Evolutionary conservation across 2,888 invertebrate species (phyloP).

Genomic region (Harpalus rufipes): DNA sequence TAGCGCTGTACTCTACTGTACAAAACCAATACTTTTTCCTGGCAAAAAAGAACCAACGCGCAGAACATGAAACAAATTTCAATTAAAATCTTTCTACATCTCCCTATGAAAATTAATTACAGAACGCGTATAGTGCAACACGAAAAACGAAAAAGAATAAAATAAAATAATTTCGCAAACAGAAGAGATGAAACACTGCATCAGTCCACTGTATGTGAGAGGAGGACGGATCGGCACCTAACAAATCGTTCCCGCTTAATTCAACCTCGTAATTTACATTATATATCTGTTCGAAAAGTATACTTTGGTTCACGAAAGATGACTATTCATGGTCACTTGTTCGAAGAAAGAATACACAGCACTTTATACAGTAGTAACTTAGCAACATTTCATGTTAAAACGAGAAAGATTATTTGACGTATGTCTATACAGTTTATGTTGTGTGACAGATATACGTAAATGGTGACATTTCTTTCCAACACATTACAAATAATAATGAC

Average conservation of each 20-base stretch:
- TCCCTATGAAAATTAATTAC: conserved; percentile 55
- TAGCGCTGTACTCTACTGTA: conserved; percentile 11
- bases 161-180: conserved; percentile 54
- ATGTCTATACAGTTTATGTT: too few relatives aligned
- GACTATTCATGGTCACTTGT: too few relatives aligned
- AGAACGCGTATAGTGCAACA: conserved; percentile 52
- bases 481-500: too few relatives aligned
- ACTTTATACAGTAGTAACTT: too few relatives aligned
- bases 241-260: background rate
- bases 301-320: too few relatives aligned
- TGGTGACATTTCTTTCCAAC: too few relatives aligned
- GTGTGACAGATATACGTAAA: too few relatives aligned
- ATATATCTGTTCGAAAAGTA: too few relatives aligned
- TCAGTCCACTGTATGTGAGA: conserved; percentile 24
- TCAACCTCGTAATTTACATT: background rate
- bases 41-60: conserved; percentile 12
- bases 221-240: background rate
- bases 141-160: conserved; percentile 43
- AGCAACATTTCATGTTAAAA: too few relatives aligned
- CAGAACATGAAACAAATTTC: conserved; percentile 53
- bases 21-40: conserved; percentile 52
- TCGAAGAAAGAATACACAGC: too few relatives aligned
- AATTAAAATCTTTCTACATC: conserved; percentile 54
- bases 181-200: conserved; percentile 39
- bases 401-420: too few relatives aligned